Conservation (phyloP, 2,113 vertebrate species). For the Phrynocephalus versicolor region DNA sequence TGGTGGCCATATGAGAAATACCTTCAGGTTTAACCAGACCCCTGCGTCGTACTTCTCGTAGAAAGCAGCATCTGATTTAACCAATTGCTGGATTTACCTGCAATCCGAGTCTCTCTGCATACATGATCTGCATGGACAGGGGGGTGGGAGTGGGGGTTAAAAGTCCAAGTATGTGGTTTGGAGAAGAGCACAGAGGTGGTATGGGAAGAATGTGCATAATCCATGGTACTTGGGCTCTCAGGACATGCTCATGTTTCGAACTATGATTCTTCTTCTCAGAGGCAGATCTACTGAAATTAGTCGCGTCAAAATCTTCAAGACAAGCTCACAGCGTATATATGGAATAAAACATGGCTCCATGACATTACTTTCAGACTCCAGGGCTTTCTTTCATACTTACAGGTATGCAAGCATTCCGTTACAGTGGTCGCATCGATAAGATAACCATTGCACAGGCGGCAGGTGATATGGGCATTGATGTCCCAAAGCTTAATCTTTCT, state of each 20-base stretch:
- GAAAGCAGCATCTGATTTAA: neutral
- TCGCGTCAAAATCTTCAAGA: neutral
- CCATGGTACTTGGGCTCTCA: neutral
- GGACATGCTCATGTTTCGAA: neutral
- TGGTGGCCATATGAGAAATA: neutral
- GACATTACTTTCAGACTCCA: neutral
- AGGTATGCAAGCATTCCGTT: conserved; percentile 98
- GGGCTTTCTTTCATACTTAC: conserved; percentile 76
- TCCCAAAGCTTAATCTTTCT: conserved; percentile 99
- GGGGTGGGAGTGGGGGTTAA: no score
- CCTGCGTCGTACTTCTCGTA: neutral
- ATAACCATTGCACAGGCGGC: conserved; percentile 97
- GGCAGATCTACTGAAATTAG: neutral
- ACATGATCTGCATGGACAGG: neutral
- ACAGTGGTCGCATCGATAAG: conserved; percentile 98
- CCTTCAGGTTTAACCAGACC: neutral
- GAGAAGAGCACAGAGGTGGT: neutral
- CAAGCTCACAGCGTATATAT: neutral
- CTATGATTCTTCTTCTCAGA: neutral
- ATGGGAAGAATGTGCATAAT: neutral
- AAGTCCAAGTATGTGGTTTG: neutral
- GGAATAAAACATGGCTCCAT: neutral
- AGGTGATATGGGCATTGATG: conserved; percentile 99
- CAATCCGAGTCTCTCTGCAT: neutral
- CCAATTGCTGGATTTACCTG: neutral